These are phyloP conservation scores for Agapetus fuscipes DNA, from an alignment of 2,888 invertebrate genomes.

Conservation along the genomic window DNA sequence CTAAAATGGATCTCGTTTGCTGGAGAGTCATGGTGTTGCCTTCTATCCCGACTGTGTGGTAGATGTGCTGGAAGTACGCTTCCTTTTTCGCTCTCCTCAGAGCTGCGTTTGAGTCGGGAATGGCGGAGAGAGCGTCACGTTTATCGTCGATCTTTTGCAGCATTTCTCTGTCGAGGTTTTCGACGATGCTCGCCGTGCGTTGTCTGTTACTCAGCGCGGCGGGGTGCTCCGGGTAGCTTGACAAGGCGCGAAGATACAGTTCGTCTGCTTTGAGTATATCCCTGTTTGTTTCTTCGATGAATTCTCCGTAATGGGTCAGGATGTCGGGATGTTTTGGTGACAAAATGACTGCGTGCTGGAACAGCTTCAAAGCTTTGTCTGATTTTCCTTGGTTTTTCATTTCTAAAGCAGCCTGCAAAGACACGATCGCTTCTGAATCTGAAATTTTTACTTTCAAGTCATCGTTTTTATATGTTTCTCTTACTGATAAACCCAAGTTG, in stretches of 20 bases:
- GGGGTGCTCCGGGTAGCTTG: constrained; percentile 72
- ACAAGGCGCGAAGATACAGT: constrained; percentile 77
- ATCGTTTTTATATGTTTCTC: constrained; percentile 1
- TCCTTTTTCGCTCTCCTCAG: constrained; percentile 84
- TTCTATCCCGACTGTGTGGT: constrained; percentile 95
- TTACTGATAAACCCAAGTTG: constrained; percentile 4
- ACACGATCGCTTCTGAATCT: constrained; percentile 70
- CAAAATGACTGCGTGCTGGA: constrained; percentile 84
- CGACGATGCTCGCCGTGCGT: constrained; percentile 80
- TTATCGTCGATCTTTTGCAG: constrained; percentile 75
- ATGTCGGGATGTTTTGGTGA: constrained; percentile 90
- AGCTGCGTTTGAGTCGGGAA: constrained; percentile 72
- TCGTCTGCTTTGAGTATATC: constrained; percentile 87
- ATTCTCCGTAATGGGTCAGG: constrained; percentile 86
- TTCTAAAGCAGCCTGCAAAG: constrained; percentile 74
- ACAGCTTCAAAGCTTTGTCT: constrained; percentile 76
- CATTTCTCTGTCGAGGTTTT: constrained; percentile 75
- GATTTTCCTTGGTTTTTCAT: constrained; percentile 74
- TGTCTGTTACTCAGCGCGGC: constrained; percentile 71
- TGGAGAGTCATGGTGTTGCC: constrained; percentile 94
- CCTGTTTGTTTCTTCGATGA: constrained; percentile 74
- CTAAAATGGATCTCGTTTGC: constrained; percentile 84
- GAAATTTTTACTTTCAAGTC: constrained; percentile 27
- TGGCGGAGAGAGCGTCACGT: constrained; percentile 67
- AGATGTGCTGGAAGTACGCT: constrained; percentile 92